Base-by-base conservation (phyloP, 2,888 invertebrate genomes). In the Pseudococcus jackbeardsleyi region DNA sequence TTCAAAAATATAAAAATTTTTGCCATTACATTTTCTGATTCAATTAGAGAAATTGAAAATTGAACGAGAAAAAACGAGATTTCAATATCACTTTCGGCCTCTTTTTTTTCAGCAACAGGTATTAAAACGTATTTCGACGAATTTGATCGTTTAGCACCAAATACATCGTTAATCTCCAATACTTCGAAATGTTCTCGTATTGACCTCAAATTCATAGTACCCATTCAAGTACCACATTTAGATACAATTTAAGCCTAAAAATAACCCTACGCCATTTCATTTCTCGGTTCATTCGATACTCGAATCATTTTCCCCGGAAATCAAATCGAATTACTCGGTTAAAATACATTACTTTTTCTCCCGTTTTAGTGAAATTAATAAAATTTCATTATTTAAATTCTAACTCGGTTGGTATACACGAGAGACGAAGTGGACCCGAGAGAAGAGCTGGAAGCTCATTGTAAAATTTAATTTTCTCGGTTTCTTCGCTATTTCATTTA, bases 401-500 rank as follows among this genome's bases (percentile, higher is more conserved):
- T 54, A 54, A 54, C n/a, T 54, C 15, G n/a, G n/a, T n/a, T 54
- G n/a, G n/a, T n/a, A n/a, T 54, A 68, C 15, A 15, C 26, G 12
- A 68, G 64, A 64, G 42, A 42, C 42, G 42, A 22, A 1, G 64
- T 64, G 22, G 19, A 64, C 26, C 26, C 26, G 26, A 17, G 15
- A 68, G 22, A 26, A 68, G 68, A 26, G 68, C 68, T 68, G 68
- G 68, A 26, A 68, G 68, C 68, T 68, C n/a, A 26, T 26, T 26
- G 1, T 68, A 4, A 68, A 68, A 68, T 68, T 68, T 26, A 68
- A 68, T 68, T 68, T 68, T 68, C 68, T 68, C 68, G 26, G 11
- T 68, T 26, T 68, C 68, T 26, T 68, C 68, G 54, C 6, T n/a
- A 26, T 68, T 26, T 68, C 68, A 68, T 68, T 68, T 68, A 68